Conservation (phyloP, 37 sponge, comb jelly and placozoan genomes). For the Petrosia ficiformis region DNA sequence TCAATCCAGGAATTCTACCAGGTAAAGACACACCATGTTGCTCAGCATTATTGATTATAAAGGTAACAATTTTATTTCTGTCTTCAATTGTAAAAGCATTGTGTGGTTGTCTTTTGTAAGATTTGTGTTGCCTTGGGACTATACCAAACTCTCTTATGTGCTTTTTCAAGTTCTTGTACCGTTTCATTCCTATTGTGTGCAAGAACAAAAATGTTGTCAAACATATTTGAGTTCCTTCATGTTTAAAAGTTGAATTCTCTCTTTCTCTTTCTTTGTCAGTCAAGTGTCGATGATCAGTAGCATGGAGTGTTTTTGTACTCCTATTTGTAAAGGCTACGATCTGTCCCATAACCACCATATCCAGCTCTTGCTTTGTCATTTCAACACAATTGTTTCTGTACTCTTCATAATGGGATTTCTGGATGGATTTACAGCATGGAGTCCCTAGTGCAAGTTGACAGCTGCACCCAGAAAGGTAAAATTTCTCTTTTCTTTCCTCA, state of each 20-base stretch:
- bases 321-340: neutral
- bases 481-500: too few relatives aligned
- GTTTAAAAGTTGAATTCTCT: neutral
- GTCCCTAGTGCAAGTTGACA: neutral
- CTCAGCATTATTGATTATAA: constrained; percentile 34
- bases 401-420: neutral
- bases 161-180: neutral
- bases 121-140: constrained; percentile 17
- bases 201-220: neutral
- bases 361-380: neutral
- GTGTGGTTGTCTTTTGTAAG: constrained; percentile 5
- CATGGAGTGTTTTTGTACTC: neutral
- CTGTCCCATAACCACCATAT: neutral
- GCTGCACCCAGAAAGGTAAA: constrained; percentile 1
- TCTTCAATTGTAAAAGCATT: constrained; percentile 10
- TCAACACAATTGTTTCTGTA: neutral
- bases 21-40: constrained; percentile 38
- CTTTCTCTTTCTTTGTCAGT: neutral
- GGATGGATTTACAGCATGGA: neutral
- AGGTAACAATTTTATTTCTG: constrained; percentile 5
- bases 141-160: constrained; percentile 5
- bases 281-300: neutral
- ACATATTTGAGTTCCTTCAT: neutral
- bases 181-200: neutral
- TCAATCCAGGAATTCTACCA: constrained; percentile 56